These are phyloP conservation scores for Drosophila malerkotliana DNA, from an alignment of 1,140 invertebrate genomes.

Conservation along the genomic window DNA sequence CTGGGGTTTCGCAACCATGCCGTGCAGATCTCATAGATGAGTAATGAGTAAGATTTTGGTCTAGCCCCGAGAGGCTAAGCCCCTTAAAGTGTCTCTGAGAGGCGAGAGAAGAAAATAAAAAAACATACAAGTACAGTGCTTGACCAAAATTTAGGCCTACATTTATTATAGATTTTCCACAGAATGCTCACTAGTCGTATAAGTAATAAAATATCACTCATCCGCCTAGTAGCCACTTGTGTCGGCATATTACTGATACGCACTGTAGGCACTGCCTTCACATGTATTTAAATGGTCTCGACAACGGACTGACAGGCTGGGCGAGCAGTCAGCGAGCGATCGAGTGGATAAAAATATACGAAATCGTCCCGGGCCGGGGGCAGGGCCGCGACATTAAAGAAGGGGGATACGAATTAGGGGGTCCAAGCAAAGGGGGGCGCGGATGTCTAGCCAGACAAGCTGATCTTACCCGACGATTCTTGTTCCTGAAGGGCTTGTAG, in stretches of 20 bases:
- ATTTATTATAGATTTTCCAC: too few relatives aligned
- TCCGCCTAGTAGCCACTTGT: constrained; percentile 6
- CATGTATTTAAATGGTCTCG: constrained; percentile 32
- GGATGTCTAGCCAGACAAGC: neutral
- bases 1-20: constrained; percentile 9
- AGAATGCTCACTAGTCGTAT: neutral
- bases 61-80: neutral
- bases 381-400: constrained; percentile 35
- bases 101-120: constrained; percentile 5
- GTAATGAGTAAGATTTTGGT: constrained; percentile 23
- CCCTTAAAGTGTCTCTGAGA: constrained; percentile 21
- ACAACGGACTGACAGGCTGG: constrained; percentile 49
- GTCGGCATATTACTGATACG: neutral
- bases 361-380: constrained; percentile 54
- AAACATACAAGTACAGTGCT: constrained; percentile 9
- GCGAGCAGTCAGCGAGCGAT: constrained; percentile 56
- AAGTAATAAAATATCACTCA: constrained; percentile 19
- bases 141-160: neutral
- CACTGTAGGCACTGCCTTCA: constrained; percentile 32
- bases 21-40: constrained; percentile 23
- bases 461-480: constrained; percentile 71
- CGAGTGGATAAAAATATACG: constrained; percentile 79
- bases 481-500: constrained; percentile 76
- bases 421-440: too few relatives aligned
- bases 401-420: neutral